Conservation (phyloP, 2,113 vertebrate species). For the Mirza zaza region DNA sequence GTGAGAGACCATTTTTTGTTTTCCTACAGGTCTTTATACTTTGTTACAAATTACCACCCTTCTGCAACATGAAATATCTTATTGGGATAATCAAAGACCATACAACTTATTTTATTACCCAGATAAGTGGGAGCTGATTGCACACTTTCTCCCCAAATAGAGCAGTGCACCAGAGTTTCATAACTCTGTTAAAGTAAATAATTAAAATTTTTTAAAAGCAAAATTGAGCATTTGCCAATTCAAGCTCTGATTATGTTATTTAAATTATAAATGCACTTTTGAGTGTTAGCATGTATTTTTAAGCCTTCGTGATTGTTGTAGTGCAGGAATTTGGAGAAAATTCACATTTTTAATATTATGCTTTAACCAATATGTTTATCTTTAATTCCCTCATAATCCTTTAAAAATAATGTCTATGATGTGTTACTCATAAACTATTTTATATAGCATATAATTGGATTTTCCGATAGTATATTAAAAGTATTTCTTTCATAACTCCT, state of each 20-base stretch:
- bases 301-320: conserved; percentile 78
- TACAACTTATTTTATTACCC: background rate
- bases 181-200: conserved; percentile 77
- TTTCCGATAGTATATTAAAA: conserved; percentile 37
- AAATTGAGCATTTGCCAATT: conserved; percentile 82
- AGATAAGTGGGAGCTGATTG: background rate
- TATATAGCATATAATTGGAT: background rate
- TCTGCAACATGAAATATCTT: background rate
- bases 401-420: conserved; percentile 54
- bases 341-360: conserved; percentile 72
- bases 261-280: conserved; percentile 83
- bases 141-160: conserved; percentile 12
- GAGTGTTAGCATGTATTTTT: conserved; percentile 76
- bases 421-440: conserved; percentile 66
- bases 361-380: conserved; percentile 58
- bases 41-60: background rate
- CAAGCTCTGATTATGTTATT: conserved; percentile 82
- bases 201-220: conserved; percentile 82
- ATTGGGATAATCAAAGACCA: background rate
- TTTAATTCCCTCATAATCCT: conserved; percentile 78
- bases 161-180: conserved; percentile 59
- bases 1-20: background rate
- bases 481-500: conserved; percentile 28
- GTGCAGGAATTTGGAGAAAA: conserved; percentile 71
- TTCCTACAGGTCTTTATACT: background rate